Evolutionary conservation across 2,113 vertebrate genomes (phyloP).

Genomic region (Scalopus aquaticus): DNA sequence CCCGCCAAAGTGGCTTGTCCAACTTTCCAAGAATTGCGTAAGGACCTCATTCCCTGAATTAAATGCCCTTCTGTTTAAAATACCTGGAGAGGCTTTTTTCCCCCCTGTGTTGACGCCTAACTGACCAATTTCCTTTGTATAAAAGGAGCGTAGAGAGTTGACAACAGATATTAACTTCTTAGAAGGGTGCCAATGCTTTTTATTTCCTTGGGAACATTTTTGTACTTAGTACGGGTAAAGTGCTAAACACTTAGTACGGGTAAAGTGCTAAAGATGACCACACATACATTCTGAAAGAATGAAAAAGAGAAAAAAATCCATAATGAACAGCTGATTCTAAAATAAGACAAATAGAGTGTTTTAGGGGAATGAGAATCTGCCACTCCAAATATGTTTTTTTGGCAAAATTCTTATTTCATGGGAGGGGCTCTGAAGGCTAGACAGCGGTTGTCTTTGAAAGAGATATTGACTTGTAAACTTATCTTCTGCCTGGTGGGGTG

Average conservation of each 20-base stretch:
- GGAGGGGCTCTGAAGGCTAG: no score
- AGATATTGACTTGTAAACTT: no score
- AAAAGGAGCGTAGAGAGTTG: not conserved
- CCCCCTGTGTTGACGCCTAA: not conserved
- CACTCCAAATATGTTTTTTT: no score
- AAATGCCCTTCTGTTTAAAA: not conserved
- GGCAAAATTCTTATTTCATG: no score
- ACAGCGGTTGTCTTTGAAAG: no score
- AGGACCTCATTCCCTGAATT: not conserved
- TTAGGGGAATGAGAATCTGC: no score
- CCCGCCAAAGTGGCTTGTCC: not conserved
- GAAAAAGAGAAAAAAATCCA: not conserved
- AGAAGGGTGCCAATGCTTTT: not conserved
- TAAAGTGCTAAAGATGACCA: not conserved
- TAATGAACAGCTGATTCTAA: slow-evolving; percentile 10
- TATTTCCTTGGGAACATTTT: slow-evolving; percentile 16
- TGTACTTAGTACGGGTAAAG: not conserved
- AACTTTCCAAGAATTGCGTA: not conserved
- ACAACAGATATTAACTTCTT: not conserved
- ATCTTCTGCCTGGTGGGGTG: no score
- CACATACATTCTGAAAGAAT: not conserved
- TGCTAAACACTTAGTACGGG: not conserved
- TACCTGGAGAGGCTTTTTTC: not conserved
- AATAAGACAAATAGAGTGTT: not conserved
- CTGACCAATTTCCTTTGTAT: not conserved